Conservation (phyloP, 2,113 vertebrate species). For the Hydrolagus affinis region DNA sequence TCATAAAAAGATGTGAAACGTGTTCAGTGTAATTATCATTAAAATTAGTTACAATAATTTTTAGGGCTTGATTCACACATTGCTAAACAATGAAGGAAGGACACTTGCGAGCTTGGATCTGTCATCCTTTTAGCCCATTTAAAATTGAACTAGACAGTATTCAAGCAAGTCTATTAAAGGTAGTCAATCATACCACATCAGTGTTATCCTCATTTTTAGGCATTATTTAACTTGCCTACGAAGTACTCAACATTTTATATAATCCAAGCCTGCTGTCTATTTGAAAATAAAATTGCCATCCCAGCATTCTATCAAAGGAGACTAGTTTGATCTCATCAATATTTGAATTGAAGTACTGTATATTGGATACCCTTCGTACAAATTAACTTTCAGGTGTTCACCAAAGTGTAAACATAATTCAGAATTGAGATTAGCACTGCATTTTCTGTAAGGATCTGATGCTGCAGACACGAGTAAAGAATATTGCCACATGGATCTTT, state of each 20-base stretch:
- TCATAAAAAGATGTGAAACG: too few relatives aligned
- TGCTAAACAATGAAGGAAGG: too few relatives aligned
- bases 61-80: too few relatives aligned
- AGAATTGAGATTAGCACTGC: not conserved
- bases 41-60: too few relatives aligned
- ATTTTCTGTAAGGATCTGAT: not conserved
- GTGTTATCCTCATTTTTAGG: not conserved
- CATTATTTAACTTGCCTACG: not conserved
- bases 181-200: not conserved
- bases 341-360: not conserved
- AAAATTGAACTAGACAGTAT: not conserved
- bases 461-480: not conserved
- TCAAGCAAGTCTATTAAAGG: not conserved
- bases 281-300: not conserved
- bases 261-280: not conserved
- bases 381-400: not conserved
- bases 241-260: not conserved
- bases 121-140: not conserved
- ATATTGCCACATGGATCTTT: not conserved
- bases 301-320: not conserved
- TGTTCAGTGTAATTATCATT: too few relatives aligned
- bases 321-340: not conserved
- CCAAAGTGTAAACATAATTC: not conserved
- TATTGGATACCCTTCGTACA: not conserved
- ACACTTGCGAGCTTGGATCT: not conserved